Base-by-base conservation (phyloP, 2,113 vertebrate species). In the Hippoglossus stenolepis region DNA sequence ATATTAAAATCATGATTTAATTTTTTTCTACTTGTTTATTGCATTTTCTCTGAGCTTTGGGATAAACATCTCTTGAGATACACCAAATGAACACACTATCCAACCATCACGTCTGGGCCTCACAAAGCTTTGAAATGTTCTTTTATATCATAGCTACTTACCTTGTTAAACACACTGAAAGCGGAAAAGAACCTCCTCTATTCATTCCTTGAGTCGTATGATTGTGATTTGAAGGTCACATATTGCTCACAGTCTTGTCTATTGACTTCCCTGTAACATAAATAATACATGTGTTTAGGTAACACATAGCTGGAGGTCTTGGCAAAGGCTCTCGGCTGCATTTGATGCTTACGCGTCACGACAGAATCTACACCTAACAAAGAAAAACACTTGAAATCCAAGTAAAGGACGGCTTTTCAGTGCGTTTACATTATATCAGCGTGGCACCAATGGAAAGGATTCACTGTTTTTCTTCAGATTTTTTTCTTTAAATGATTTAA, bases 251-350 rank as follows among this genome's bases (percentile, higher is more conserved):
- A 20, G 70, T 24, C 28, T 26, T 45, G 14, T 47, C 45, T 43
- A 8, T 61, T 69, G 4, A 15, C 21, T 26, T 57, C 13, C n/a
- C 21, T 54, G 47, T 7, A 40, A 43, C 28, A 70, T 77, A 43
- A 73, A 76, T 79, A 78, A 78, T 54, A 12, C 35, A 75, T 47
- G 70, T 26, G 23, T 62, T 70, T 13, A 51, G 8, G n/a, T 54
- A 28, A 35, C 38, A 76, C 23, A 51, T 56, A 12, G 45, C 73
- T n/a, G n/a, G 56, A 65, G 63, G 75, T 78, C 43, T 38, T 13
- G 12, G 26, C 61, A 38, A 66, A 58, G 28, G 43, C n/a, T 31
- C 56, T 67, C 49, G 73, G 21, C 43, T 60, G 31, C 7, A 7
- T 45, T 68, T 67, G 70, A 70, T 65, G 21, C 54, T 45, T 28